These are phyloP conservation scores for Agrotis ipsilon DNA, from an alignment of 2,888 invertebrate species.

Conservation along the genomic window DNA sequence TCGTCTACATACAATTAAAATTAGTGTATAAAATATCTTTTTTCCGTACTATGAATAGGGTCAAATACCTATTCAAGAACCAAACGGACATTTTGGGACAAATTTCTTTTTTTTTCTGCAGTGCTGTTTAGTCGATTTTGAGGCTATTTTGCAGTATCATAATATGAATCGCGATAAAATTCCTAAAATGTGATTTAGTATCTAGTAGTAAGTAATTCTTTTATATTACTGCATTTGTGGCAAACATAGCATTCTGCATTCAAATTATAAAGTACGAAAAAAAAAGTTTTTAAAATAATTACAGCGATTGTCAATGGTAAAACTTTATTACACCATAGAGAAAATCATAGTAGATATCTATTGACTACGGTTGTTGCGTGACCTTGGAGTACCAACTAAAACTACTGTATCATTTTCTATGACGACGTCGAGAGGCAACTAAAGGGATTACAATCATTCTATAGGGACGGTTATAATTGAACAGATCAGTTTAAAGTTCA, in stretches of 20 bases:
- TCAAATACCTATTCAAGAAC: too few species aligned
- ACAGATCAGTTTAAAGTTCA: not conserved
- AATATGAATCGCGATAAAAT: too few species aligned
- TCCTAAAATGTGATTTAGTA: too few species aligned
- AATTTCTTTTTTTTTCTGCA: not conserved
- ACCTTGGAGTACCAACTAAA: conserved; percentile 31
- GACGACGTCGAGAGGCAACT: conserved; percentile 6
- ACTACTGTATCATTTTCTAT: conserved; percentile 10
- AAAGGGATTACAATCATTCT: conserved; percentile 6
- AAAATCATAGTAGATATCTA: conserved; percentile 27
- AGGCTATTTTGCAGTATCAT: too few species aligned
- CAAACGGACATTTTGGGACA: not conserved
- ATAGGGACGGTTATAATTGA: not conserved
- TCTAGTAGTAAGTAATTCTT: too few species aligned
- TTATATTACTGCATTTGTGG: too few species aligned
- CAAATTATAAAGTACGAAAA: too few species aligned
- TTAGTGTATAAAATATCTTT: not conserved
- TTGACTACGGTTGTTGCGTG: conserved; percentile 8
- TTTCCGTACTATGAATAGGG: not conserved
- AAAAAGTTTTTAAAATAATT: not conserved
- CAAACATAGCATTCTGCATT: too few species aligned
- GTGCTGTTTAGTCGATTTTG: too few species aligned
- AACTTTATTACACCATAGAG: conserved; percentile 34
- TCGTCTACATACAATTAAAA: not conserved
- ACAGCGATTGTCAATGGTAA: not conserved